phyloP scores from a whole-genome alignment of 37 sponge, comb jelly and placozoan genomes.

The Chondrilla cf. caribensis region DNA sequence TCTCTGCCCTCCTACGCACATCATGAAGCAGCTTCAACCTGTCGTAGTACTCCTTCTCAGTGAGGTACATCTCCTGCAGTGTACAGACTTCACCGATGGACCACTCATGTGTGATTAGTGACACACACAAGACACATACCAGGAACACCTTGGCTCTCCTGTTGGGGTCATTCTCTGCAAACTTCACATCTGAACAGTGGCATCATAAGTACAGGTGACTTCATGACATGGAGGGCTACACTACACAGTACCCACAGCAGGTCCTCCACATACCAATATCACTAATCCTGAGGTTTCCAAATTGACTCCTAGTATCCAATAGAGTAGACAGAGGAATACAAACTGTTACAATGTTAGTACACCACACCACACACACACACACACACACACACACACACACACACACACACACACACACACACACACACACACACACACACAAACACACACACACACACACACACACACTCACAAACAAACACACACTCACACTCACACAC shows the following conservation, averaged over 20 bases:
- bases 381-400: no score
- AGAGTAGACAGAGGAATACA: neutral
- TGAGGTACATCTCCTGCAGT: constrained; percentile 68
- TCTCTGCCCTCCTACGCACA: constrained; percentile 22
- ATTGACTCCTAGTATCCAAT: neutral
- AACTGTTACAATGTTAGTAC: neutral
- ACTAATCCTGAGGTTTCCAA: neutral
- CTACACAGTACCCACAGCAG: no score
- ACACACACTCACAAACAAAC: no score
- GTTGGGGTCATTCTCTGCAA: constrained; percentile 51
- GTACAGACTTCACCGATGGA: neutral
- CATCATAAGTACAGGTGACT: no score
- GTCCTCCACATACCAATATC: constrained; percentile 51
- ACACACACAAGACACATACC: constrained; percentile 35
- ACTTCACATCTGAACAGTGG: constrained; percentile 39
- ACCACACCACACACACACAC: neutral
- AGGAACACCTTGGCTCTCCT: constrained; percentile 70
- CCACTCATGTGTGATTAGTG: neutral
- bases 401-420: no score
- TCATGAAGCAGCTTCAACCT: constrained; percentile 62
- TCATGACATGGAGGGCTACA: no score
- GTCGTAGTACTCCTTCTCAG: constrained; percentile 66
- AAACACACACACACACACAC: no score
- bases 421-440: no score
- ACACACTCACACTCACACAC: no score